Percentiles rank a stretch among this genome's conserved stretches.
Evolutionary conservation across 1,140 invertebrate species (phyloP).

Genomic region (Drosophila elegans): DNA sequence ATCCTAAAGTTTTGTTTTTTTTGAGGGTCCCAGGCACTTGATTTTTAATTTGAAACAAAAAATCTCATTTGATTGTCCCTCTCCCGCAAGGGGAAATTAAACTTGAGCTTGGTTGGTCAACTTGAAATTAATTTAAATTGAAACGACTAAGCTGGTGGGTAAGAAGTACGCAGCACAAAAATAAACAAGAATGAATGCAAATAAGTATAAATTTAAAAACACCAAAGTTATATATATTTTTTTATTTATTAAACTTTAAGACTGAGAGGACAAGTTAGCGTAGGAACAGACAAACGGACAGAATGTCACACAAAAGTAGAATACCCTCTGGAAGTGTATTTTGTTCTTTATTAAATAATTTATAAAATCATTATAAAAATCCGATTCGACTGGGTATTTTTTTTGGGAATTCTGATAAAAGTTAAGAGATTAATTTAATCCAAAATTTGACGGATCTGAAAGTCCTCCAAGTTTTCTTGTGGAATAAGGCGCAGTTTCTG

Average conservation of each 20-base stretch:
- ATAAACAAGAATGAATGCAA: too few relatives aligned
- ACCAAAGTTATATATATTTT: too few relatives aligned
- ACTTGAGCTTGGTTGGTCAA: neutral
- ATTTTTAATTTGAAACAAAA: slow-evolving; percentile 71
- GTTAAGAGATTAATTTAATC: slow-evolving; percentile 30
- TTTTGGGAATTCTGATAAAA: slow-evolving; percentile 46
- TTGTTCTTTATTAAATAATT: neutral
- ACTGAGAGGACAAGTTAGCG: too few relatives aligned
- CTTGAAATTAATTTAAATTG: slow-evolving; percentile 13
- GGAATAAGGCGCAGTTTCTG: slow-evolving; percentile 84
- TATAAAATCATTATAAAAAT: neutral
- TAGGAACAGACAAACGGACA: too few relatives aligned
- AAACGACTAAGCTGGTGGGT: neutral
- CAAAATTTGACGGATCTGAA: slow-evolving; percentile 75
- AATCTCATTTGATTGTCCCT: slow-evolving; percentile 10
- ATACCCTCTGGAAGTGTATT: neutral
- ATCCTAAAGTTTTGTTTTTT: slow-evolving; percentile 3
- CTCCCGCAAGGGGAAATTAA: neutral
- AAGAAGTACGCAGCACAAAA: neutral
- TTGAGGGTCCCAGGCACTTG: slow-evolving; percentile 30
- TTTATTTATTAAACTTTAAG: too few relatives aligned
- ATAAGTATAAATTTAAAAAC: too few relatives aligned
- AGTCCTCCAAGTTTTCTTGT: slow-evolving; percentile 69
- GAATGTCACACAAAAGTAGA: too few relatives aligned
- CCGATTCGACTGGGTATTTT: slow-evolving; percentile 8